Conservation (phyloP, 1,140 invertebrate species). For the Macrotrachela quadricornifera region DNA sequence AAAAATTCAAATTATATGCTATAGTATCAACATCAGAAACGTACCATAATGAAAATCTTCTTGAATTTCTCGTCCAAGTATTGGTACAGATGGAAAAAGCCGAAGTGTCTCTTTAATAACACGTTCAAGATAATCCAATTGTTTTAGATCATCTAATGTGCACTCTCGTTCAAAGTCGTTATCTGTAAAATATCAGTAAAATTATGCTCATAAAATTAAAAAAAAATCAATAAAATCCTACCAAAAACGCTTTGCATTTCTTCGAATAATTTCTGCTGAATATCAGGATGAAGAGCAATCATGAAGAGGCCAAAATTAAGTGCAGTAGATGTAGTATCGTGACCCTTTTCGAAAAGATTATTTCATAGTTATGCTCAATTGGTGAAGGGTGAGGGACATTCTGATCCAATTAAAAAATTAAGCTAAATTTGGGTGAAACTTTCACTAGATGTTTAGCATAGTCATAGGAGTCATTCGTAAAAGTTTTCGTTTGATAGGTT, state of each 20-base stretch:
- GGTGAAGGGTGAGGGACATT: no score
- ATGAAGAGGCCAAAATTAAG: constrained; percentile 31
- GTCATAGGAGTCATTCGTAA: no score
- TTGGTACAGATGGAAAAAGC: constrained; percentile 57
- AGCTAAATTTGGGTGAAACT: no score
- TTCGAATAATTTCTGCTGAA: constrained; percentile 49
- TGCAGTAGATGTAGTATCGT: constrained; percentile 55
- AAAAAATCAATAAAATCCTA: neutral
- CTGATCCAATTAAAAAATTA: no score
- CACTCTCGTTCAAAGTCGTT: constrained; percentile 28
- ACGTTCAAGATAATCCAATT: constrained; percentile 46
- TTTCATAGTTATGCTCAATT: no score
- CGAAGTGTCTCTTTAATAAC: constrained; percentile 47
- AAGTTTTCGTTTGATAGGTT: no score
- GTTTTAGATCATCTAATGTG: constrained; percentile 45
- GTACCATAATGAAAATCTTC: constrained; percentile 40
- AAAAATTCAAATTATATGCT: neutral
- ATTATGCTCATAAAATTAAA: neutral
- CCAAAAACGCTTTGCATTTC: constrained; percentile 56
- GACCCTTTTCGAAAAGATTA: no score
- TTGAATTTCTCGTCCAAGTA: constrained; percentile 47
- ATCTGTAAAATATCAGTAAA: neutral
- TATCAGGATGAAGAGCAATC: constrained; percentile 27
- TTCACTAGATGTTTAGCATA: no score
- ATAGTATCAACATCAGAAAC: constrained; percentile 18